A percentile compares a stretch with the other conserved stretches of the same genome.
phyloP scores from a whole-genome alignment of 1,140 invertebrate genomes.

The Thaumatotibia leucotreta region DNA sequence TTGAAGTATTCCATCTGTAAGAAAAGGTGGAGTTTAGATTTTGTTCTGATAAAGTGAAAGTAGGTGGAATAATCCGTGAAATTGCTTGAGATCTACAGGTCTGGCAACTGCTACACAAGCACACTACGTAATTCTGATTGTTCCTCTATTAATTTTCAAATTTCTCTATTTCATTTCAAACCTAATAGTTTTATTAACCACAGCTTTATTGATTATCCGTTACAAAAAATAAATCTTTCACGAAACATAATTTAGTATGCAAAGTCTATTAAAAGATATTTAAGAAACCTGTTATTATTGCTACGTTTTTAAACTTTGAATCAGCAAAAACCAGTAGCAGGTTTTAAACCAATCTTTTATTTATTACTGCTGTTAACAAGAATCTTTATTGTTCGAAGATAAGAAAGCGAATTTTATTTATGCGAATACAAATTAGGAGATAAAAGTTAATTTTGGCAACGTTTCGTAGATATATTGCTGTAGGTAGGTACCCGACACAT shows the following conservation, averaged over 20 bases:
- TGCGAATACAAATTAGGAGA: neutral
- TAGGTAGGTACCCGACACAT: neutral
- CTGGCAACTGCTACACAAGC: too few relatives aligned
- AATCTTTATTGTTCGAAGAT: neutral
- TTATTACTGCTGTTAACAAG: constrained; percentile 3
- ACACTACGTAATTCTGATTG: too few relatives aligned
- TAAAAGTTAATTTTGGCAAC: neutral
- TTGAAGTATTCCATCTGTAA: constrained; percentile 82
- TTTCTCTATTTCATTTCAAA: neutral
- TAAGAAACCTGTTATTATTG: neutral
- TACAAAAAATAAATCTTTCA: neutral
- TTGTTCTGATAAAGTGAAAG: neutral
- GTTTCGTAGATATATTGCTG: neutral
- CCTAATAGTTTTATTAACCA: neutral
- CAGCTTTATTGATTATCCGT: neutral
- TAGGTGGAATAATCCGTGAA: neutral
- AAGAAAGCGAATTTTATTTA: neutral
- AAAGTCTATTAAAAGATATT: neutral
- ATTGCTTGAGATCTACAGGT: too few relatives aligned
- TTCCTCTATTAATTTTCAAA: neutral
- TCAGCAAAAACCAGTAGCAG: neutral
- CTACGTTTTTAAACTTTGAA: neutral
- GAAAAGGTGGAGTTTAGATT: neutral
- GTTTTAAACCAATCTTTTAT: neutral
- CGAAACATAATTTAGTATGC: neutral